phyloP scores from a whole-genome alignment of 2,113 vertebrate species.

The Psilopogon haemacephalus region DNA sequence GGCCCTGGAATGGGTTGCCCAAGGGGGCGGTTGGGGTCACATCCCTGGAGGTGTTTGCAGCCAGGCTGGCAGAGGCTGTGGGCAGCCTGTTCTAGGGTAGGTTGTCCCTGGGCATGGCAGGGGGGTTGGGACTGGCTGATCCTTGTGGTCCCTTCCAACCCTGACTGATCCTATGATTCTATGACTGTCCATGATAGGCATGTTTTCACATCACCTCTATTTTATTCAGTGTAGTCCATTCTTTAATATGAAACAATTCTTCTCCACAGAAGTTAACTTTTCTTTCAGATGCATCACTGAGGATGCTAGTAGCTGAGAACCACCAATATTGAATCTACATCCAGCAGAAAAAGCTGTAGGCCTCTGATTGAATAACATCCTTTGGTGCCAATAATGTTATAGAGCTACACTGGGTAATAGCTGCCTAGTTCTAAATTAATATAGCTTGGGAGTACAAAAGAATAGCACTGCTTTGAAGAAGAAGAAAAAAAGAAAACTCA shows the following conservation, averaged over 20 bases:
- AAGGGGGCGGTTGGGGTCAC: no score
- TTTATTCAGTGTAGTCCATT: not conserved
- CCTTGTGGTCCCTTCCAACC: no score
- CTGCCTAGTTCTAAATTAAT: not conserved
- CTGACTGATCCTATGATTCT: no score
- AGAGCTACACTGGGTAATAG: not conserved
- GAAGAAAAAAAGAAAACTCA: not conserved
- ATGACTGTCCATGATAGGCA: not conserved
- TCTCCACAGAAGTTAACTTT: not conserved
- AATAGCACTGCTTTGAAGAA: not conserved
- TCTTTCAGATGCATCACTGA: not conserved
- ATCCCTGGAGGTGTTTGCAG: no score
- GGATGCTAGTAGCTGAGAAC: not conserved
- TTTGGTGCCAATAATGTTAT: not conserved
- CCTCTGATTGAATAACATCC: not conserved
- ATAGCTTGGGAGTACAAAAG: not conserved
- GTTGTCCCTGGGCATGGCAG: no score
- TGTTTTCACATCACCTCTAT: not conserved
- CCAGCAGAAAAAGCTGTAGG: not conserved
- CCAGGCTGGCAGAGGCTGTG: no score
- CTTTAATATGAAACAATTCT: not conserved
- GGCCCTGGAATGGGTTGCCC: no score
- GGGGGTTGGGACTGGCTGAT: no score
- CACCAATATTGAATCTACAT: not conserved
- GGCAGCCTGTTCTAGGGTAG: no score